Percentiles rank a stretch among this genome's conserved stretches.
Evolutionary conservation across 2,797 vertebrate genomes (phyloP).

Genomic region (Dendrocincla tyrannina): DNA sequence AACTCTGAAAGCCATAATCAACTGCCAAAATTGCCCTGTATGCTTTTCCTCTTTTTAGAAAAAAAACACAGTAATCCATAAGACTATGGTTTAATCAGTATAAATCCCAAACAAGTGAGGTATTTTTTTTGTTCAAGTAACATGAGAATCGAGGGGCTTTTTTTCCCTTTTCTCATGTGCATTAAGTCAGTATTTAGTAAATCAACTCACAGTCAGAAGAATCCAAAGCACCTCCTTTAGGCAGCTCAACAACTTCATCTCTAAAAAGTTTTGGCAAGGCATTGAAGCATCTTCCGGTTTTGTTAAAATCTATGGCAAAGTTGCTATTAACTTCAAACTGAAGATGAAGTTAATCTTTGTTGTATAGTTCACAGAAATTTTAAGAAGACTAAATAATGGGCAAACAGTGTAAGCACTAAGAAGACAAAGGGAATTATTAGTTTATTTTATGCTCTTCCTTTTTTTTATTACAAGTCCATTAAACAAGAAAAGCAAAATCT

Average conservation of each 20-base stretch:
- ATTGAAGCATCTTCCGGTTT: neutral
- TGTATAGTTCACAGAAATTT: neutral
- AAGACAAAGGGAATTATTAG: neutral
- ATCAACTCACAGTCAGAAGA: neutral
- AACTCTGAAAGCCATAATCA: neutral
- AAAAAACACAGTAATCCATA: neutral
- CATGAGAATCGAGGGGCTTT: neutral
- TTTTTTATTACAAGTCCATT: neutral
- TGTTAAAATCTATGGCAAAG: neutral
- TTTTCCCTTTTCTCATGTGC: neutral
- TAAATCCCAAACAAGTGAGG: neutral
- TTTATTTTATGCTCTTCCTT: neutral
- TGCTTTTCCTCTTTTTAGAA: neutral
- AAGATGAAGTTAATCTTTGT: neutral
- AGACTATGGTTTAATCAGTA: neutral
- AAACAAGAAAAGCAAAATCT: neutral
- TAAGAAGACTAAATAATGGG: neutral
- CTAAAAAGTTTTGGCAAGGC: neutral
- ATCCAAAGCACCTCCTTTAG: neutral
- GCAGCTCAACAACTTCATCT: neutral
- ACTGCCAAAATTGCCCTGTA: neutral
- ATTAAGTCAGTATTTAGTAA: neutral
- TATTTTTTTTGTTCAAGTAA: neutral
- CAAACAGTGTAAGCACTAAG: neutral
- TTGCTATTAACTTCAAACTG: neutral